Conservation (phyloP, 2,888 invertebrate genomes). For the Tipula unca region DNA sequence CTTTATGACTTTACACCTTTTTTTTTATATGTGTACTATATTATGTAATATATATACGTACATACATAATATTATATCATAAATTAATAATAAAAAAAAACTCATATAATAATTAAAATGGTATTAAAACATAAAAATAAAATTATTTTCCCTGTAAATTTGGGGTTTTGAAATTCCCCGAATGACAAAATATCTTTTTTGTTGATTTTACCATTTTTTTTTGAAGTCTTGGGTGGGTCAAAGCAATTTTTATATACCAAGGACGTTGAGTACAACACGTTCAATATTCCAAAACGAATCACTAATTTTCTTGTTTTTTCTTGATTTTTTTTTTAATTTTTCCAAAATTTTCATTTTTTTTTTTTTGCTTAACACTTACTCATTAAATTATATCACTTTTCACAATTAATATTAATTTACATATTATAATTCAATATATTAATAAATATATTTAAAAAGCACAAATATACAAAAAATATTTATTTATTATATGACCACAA, state of each 20-base stretch:
- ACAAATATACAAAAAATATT: conserved; percentile 8
- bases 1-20: conserved; percentile 1
- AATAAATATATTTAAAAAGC: neutral
- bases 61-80: neutral
- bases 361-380: neutral
- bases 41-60: neutral
- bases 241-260: conserved; percentile 15
- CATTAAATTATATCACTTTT: conserved; percentile 15
- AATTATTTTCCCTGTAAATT: neutral
- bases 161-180: neutral
- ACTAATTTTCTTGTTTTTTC: neutral
- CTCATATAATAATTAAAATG: neutral
- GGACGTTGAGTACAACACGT: conserved; percentile 16
- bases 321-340: neutral
- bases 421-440: neutral
- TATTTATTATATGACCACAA: conserved; percentile 14
- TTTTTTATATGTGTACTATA: neutral
- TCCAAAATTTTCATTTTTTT: no score
- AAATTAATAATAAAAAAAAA: neutral
- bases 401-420: neutral
- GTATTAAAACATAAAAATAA: neutral
- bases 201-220: neutral
- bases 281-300: conserved; percentile 19
- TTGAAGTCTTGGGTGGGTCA: conserved; percentile 19
- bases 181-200: neutral